These are phyloP conservation scores for Eublepharis macularius DNA, from an alignment of 2,113 vertebrate genomes.

Conservation along the genomic window DNA sequence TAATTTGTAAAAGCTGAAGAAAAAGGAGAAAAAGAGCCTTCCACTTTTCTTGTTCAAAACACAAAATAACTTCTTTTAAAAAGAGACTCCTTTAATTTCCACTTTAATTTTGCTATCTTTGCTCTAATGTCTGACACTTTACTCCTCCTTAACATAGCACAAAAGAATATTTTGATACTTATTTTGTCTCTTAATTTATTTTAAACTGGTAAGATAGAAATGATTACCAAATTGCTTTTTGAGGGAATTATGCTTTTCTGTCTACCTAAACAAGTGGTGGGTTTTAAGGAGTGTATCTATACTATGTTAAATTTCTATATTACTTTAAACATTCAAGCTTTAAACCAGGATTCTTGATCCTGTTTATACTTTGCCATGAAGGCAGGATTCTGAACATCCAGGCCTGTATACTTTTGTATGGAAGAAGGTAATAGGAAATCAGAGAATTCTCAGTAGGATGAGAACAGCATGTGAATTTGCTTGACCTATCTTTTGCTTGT, in stretches of 20 bases:
- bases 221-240: neutral
- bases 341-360: neutral
- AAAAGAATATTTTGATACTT: neutral
- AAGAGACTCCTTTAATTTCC: neutral
- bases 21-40: neutral
- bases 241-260: neutral
- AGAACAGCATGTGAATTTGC: neutral
- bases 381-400: neutral
- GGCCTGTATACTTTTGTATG: neutral
- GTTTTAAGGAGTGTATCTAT: neutral
- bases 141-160: constrained; percentile 2
- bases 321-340: neutral
- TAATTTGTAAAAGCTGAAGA: neutral
- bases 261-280: neutral
- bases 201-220: neutral
- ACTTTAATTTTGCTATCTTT: constrained; percentile 15
- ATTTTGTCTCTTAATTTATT: constrained; percentile 20
- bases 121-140: constrained; percentile 11
- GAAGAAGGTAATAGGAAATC: neutral
- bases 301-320: neutral
- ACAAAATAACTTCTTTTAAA: neutral
- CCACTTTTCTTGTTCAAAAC: neutral
- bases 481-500: neutral
- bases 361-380: neutral
- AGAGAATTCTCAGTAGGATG: neutral